Conservation (phyloP, 1,140 invertebrate genomes). For the Cotesia chilonis region DNA sequence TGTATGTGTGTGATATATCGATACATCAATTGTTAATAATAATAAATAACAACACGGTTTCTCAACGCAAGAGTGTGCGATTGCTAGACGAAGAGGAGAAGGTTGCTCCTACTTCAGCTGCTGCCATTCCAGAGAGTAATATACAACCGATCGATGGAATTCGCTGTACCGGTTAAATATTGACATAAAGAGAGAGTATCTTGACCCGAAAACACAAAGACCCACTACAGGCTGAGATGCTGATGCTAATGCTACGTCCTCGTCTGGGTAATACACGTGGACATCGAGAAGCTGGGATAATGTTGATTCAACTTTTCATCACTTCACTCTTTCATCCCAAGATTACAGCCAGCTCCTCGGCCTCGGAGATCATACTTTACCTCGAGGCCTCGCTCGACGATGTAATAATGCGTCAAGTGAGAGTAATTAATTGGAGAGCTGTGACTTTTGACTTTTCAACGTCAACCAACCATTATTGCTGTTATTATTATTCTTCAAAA, state of each 20-base stretch:
- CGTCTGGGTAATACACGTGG: conserved; percentile 13
- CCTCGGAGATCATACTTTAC: no score
- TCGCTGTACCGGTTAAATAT: conserved; percentile 28
- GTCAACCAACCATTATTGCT: no score
- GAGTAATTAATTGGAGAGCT: not conserved
- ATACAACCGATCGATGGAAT: conserved; percentile 29
- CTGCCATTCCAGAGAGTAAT: no score
- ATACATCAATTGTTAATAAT: no score
- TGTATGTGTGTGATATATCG: no score
- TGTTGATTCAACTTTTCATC: not conserved
- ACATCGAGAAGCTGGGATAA: not conserved
- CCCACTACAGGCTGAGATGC: not conserved
- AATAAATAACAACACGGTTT: conserved; percentile 6
- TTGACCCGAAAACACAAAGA: conserved; percentile 37
- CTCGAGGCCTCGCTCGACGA: no score
- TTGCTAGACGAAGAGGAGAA: conserved; percentile 12
- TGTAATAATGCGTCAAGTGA: no score
- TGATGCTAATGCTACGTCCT: not conserved
- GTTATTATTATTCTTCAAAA: not conserved
- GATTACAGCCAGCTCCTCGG: no score
- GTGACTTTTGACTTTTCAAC: conserved; percentile 5
- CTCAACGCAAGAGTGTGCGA: not conserved
- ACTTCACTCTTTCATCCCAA: no score
- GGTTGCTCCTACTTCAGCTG: not conserved
- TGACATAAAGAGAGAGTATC: conserved; percentile 23